A percentile compares a stretch with the other conserved stretches of the same genome.
Evolutionary conservation across 35 echinoderm and acorn worm genomes (phyloP).

Genomic region (Heliocidaris tuberculata): DNA sequence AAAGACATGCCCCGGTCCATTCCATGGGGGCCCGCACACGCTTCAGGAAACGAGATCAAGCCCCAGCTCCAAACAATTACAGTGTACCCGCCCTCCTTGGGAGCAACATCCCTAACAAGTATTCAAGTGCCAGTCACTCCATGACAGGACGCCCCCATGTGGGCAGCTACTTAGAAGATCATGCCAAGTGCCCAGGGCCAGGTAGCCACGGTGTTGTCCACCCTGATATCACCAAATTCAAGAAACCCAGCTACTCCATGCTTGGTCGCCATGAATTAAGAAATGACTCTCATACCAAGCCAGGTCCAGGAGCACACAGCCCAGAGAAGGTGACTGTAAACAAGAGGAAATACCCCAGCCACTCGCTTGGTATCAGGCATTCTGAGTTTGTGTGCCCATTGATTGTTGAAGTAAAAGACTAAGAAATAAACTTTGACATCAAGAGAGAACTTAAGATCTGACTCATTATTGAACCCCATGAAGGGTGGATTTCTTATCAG

Average conservation of each 20-base stretch:
- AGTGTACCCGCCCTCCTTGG: constrained; percentile 68
- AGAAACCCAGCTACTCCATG: constrained; percentile 94
- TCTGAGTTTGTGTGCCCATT: constrained; percentile 94
- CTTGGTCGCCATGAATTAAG: constrained; percentile 73
- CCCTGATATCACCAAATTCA: constrained; percentile 70
- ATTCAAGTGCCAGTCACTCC: constrained; percentile 80
- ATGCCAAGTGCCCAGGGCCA: constrained; percentile 92
- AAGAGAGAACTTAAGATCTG: neutral
- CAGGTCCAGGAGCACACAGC: constrained; percentile 89
- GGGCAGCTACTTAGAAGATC: constrained; percentile 91
- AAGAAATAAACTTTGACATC: constrained; percentile 13
- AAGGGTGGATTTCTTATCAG: neutral
- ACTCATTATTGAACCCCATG: neutral
- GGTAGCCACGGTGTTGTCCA: constrained; percentile 76
- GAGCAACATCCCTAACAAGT: constrained; percentile 81
- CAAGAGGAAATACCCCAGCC: constrained; percentile 76
- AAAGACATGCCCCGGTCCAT: constrained; percentile 80
- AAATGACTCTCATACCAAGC: constrained; percentile 74
- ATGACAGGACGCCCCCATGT: constrained; percentile 88
- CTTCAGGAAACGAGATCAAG: constrained; percentile 91
- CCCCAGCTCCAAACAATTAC: constrained; percentile 92
- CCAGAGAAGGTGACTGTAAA: constrained; percentile 89
- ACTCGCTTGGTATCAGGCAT: constrained; percentile 86
- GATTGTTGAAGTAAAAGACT: constrained; percentile 89
- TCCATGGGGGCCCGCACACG: constrained; percentile 89